Conservation (phyloP, 2,888 invertebrate genomes). For the Fragum fragum region DNA sequence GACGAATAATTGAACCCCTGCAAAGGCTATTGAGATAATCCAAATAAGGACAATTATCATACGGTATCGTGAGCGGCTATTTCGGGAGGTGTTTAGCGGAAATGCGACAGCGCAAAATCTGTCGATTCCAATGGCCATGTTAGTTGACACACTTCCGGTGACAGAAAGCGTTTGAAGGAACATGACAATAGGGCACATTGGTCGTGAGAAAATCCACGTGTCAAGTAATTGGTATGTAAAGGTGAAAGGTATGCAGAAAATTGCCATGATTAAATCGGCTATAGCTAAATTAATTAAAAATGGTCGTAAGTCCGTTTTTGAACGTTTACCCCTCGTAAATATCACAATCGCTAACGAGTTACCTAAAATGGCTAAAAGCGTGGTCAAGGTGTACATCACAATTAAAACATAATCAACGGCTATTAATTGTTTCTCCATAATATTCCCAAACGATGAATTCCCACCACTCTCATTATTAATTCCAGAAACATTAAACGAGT, state of each 20-base stretch:
- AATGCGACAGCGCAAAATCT: conserved; percentile 84
- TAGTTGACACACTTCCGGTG: conserved; percentile 87
- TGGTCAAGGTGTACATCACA: conserved; percentile 87
- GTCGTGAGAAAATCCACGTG: conserved; percentile 87
- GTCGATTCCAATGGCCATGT: conserved; percentile 88
- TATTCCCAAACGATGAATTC: not conserved
- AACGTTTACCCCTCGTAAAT: conserved; percentile 86
- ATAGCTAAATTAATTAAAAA: conserved; percentile 95
- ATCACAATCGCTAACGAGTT: conserved; percentile 88
- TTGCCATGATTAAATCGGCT: conserved; percentile 95
- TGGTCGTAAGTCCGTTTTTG: conserved; percentile 84
- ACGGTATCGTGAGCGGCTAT: conserved; percentile 85
- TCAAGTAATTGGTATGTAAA: conserved; percentile 87
- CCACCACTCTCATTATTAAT: not conserved
- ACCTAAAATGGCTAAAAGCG: conserved; percentile 87
- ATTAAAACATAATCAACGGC: conserved; percentile 77
- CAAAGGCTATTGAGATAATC: conserved; percentile 85
- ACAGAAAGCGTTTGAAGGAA: conserved; percentile 88
- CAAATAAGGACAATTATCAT: conserved; percentile 87
- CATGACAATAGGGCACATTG: conserved; percentile 88
- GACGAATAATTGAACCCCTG: conserved; percentile 86
- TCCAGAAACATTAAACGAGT: conserved; percentile 11
- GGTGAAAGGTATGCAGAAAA: conserved; percentile 96
- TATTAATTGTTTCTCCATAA: conserved; percentile 27
- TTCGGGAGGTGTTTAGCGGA: conserved; percentile 80